Percentiles rank a stretch among this genome's conserved stretches.
Conservation (phyloP, 2,113 vertebrate genomes). For the Ctenomys sociabilis region DNA sequence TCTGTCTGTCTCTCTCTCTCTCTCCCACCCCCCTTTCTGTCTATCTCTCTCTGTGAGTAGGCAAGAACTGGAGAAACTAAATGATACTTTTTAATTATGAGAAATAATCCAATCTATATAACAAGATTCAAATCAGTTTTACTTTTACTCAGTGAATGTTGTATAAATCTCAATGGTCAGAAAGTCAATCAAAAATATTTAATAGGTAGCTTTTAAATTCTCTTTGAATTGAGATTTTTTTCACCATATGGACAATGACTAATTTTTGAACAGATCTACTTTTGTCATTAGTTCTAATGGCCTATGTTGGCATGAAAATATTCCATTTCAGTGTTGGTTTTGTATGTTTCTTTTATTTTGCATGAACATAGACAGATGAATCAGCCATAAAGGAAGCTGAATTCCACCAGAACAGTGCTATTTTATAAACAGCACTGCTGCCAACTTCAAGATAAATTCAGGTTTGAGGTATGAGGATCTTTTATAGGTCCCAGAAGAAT, state of each 20-base stretch:
- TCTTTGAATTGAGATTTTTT: conserved; percentile 27
- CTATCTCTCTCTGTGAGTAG: not conserved
- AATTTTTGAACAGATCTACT: not conserved
- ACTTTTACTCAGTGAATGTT: not conserved
- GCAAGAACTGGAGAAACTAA: not conserved
- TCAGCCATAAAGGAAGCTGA: conserved; percentile 18
- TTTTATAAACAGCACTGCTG: not conserved
- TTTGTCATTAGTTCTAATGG: conserved; percentile 31
- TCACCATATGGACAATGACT: conserved; percentile 6
- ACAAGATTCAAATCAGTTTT: not conserved
- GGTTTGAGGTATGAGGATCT: not conserved
- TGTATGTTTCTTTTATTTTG: conserved; percentile 17
- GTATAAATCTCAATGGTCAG: conserved; percentile 7
- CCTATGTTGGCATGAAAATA: not conserved
- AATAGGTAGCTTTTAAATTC: not conserved
- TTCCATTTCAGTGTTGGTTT: not conserved
- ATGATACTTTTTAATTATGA: conserved; percentile 30
- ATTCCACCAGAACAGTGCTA: not conserved
- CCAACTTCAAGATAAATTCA: conserved; percentile 58
- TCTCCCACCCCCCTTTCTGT: not conserved
- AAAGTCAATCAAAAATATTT: not conserved
- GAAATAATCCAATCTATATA: not conserved
- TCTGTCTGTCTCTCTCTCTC: accelerated
- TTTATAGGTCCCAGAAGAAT: conserved; percentile 9
- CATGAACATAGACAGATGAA: conserved; percentile 31